A percentile compares a stretch with the other conserved stretches of the same genome.
Conservation (phyloP, 2,888 invertebrate genomes). For the Sesia apiformis region DNA sequence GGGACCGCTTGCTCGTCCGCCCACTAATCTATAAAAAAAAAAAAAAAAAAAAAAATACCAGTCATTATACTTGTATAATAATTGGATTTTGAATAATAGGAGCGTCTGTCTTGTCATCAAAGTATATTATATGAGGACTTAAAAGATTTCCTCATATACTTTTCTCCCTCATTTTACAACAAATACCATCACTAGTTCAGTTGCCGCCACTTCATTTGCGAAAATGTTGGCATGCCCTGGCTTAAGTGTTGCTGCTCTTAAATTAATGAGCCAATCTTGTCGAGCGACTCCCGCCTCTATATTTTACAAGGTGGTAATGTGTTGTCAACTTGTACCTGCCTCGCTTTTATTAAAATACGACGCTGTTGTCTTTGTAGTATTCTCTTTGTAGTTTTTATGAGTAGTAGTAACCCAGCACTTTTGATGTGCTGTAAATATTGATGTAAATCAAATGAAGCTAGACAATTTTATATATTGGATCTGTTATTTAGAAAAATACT, state of each 20-base stretch:
- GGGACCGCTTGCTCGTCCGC: no score
- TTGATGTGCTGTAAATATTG: neutral
- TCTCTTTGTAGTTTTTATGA: neutral
- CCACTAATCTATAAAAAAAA: no score
- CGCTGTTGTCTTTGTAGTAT: neutral
- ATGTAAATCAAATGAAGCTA: no score
- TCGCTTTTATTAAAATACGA: neutral
- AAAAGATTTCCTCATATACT: no score
- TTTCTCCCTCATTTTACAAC: no score
- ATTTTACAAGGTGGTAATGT: conserved; percentile 72
- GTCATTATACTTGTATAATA: no score
- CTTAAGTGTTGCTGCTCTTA: conserved; percentile 73
- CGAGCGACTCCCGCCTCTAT: conserved; percentile 54
- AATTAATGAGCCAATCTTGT: conserved; percentile 73
- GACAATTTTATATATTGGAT: no score
- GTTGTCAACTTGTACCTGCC: conserved; percentile 19
- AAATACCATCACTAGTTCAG: conserved; percentile 10
- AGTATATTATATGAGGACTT: no score
- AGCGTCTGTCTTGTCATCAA: no score
- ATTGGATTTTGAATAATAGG: no score
- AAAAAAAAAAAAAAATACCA: no score
- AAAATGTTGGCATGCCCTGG: conserved; percentile 65
- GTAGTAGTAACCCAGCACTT: neutral
- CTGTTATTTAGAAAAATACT: no score
- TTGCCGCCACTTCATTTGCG: conserved; percentile 67